Evolutionary conservation across 1,140 invertebrate species (phyloP), one percentile per base, ranked within the genome.

Genomic region (Psilanteris sp.): DNA sequence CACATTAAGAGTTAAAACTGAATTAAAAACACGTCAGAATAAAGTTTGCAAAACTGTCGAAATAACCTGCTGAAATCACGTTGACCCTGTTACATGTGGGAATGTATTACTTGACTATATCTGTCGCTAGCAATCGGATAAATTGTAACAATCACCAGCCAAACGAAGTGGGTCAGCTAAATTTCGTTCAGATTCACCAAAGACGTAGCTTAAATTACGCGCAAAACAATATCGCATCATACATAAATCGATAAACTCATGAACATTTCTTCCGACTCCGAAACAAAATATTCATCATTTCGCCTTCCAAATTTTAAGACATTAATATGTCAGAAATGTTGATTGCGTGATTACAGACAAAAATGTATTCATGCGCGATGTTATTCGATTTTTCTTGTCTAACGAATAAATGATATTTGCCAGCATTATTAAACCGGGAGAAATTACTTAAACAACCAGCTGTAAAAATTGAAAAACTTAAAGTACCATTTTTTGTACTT

Each of bases 81-180:
- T 61, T 76, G 73, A 76, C 73, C 73, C 64, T 76, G 57, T 76
- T 76, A 67, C 50, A 67, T 44, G 52, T 36, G 31, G 34, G 50
- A 76, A 68, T 68, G 46, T 57, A 75, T 61, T 62, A 36, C 52
- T 41, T 15, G 55, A 37, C 62, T 75, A 50, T 62, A 62, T 68
- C 39, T 57, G 57, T 36, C 50, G 55, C 55, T 39, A 26, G 62
- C 64, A 57, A 74, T 79, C 37, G 74, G 74, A 72, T 73, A 72
- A 80, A 78, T 75, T 78, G 75, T 72, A 79, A 79, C 74, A 77
- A 79, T 73, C 54, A 57, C 67, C 29, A 22, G 52, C 71, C 66
- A 59, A 64, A 61, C 59, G 57, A 79, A 73, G 36, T 76, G 68
- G 77, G 77, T 79, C 77, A 79, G 62, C 52, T 29, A 32, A 36